Conservation (phyloP, 92 coral and sea anemone species). For the Heliopora coerulea region DNA sequence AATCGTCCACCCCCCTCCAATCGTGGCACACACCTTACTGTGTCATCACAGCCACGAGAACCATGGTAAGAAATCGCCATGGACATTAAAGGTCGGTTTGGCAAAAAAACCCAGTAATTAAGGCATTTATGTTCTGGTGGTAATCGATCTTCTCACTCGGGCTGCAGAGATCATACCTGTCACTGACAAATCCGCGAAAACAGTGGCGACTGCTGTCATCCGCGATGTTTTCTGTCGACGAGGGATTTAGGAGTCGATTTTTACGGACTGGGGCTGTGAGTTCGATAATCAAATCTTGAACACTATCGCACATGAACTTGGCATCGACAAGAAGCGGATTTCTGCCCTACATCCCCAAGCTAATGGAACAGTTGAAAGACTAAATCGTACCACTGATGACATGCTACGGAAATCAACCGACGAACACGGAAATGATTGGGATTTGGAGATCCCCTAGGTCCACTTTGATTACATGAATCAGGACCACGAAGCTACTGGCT, state of each 20-base stretch:
- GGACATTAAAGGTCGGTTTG: conserved; percentile 55
- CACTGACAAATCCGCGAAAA: conserved; percentile 54
- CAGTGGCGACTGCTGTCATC: conserved; percentile 42
- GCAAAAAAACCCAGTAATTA: conserved; percentile 39
- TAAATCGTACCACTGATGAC: conserved; percentile 42
- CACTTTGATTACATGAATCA: conserved; percentile 52
- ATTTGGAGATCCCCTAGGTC: conserved; percentile 46
- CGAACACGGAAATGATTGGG: conserved; percentile 42
- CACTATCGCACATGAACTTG: conserved; percentile 41
- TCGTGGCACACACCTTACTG: conserved; percentile 28
- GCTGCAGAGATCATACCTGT: conserved; percentile 54
- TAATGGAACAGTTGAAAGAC: conserved; percentile 48
- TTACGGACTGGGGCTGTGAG: neutral
- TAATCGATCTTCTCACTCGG: conserved; percentile 45
- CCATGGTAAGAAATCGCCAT: conserved; percentile 57
- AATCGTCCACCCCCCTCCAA: conserved; percentile 29
- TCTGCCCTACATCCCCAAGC: conserved; percentile 52
- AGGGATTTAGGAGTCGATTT: conserved; percentile 48
- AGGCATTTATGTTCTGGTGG: conserved; percentile 49
- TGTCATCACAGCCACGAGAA: conserved; percentile 49
- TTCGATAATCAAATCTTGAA: conserved; percentile 5
- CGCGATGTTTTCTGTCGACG: conserved; percentile 50
- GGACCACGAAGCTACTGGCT: conserved; percentile 50
- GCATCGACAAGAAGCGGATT: conserved; percentile 53
- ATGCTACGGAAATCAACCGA: conserved; percentile 39